Evolutionary conservation across 2,797 vertebrate genomes (phyloP), one percentile per base, ranked within the genome.

Genomic region (Fistularia tabacaria): DNA sequence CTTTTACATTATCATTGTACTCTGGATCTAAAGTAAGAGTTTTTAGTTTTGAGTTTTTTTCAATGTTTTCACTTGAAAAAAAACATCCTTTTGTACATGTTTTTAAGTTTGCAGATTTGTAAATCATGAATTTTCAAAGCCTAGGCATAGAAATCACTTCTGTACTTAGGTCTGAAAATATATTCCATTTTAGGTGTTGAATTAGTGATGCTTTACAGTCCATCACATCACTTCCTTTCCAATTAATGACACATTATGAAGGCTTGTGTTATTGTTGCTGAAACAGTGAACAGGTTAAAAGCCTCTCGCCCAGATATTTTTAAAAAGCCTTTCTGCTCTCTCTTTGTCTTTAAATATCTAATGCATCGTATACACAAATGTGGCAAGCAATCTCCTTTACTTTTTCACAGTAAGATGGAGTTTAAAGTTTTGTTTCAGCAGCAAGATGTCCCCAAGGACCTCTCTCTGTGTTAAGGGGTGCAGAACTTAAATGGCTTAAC

Each of bases 391-490:
- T 54, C 59, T 60, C 54, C 50, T 73, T 75, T 57, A 52, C 57
- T 69, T 76, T 77, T 66, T 61, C 59, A 56, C 36, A 70, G 51
- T 51, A 59, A 81, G 69, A 78, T 60, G 73, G 38, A 42, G 54
- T 49, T 49, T 68, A 80, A 84, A 71, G 70, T 79, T 85, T 71
- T 79, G 68, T 78, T 76, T 50, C 62, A 71, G 71, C 57, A 73
- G 55, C 59, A 78, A 55, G 57, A 68, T 41, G 57, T 80, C 65
- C 75, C 76, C 7, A 43, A 58, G 67, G 72, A 79, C 43, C 7
- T 38, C 64, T 48, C 62, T 69, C 66, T 56, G 38, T 55, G 61
- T 51, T 50, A 60, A 54, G 38, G 42, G 80, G 52, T 51, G 62
- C 65, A 71, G 50, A 53, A 41, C 69, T 70, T 51, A 69, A 79